Evolutionary conservation across 2,113 vertebrate genomes (phyloP).

Genomic region (Marmota flaviventris): DNA sequence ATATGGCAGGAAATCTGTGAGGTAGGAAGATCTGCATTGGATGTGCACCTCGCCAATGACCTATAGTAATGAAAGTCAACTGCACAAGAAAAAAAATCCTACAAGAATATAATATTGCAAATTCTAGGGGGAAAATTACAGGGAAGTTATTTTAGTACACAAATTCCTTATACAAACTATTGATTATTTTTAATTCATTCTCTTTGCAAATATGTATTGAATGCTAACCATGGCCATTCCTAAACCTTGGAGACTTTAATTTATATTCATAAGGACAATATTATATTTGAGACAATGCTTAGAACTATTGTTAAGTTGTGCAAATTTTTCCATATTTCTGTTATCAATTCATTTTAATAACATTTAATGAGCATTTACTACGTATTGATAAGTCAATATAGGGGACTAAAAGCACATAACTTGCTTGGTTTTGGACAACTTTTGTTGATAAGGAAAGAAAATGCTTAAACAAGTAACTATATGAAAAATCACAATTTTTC

Average conservation of each 20-base stretch:
- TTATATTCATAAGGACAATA: background rate
- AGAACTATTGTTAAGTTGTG: background rate
- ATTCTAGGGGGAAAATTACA: background rate
- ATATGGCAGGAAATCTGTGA: constrained; percentile 24
- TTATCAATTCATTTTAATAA: background rate
- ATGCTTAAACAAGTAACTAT: background rate
- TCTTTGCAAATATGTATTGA: constrained; percentile 12
- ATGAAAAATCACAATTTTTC: background rate
- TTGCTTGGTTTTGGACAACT: background rate
- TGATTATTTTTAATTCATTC: constrained; percentile 6
- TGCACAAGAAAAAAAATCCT: background rate
- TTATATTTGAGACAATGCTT: background rate
- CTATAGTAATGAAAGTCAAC: background rate
- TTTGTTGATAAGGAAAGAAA: background rate
- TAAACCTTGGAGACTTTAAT: constrained; percentile 23
- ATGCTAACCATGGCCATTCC: background rate
- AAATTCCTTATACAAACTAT: constrained; percentile 35
- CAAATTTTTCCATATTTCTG: background rate
- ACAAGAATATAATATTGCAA: constrained; percentile 4
- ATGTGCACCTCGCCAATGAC: background rate
- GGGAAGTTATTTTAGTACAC: background rate
- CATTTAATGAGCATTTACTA: background rate
- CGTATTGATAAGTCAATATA: background rate
- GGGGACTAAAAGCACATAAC: background rate
- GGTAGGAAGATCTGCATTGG: background rate